Evolutionary conservation across 1,140 invertebrate species (phyloP), one percentile per base, ranked within the genome.

Genomic region (Drosophila carrolli): DNA sequence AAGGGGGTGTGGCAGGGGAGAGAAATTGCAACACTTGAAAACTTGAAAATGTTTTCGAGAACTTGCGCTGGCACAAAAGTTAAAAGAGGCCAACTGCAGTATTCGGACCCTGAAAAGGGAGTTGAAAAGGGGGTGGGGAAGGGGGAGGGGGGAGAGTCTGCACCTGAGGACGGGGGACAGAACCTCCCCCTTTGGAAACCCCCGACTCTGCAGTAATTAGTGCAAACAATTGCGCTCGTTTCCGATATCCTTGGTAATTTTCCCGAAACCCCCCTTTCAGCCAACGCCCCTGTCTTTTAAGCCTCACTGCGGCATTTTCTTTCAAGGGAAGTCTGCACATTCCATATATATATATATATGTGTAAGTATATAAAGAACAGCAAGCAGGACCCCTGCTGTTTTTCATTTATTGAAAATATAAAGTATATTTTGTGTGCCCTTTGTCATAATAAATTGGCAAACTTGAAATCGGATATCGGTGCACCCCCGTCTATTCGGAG

Each of bases 1-100:
- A 62, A 9, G 9, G 27, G 43, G 57, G 13, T 11, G 16, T 23
- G 13, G 58, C 32, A 40, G 14, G 40, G 38, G 43, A 55, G 46
- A 70, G 83, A 88, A 89, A 89, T 83, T 88, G 84, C 84, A 88
- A 78, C 84, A 88, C 84, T 88, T 88, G 83, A 88, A 74, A 78
- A 89, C 59, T 88, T 83, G 84, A 88, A 89, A 89, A 88, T 88
- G 84, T 89, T 88, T 76, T 86, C 62, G 62, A 82, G 66, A 88
- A 86, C 71, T 88, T 88, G 37, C 53, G 60, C 63, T 43, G 44
- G 46, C 61, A 65, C 47, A 75, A 86, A 88, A 83, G 66, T 83
- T 86, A 38, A 57, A 62, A 82, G 82, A 62, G 81, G 67, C 74
- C 65, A 70, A 72, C 65, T 67, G 73, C 81, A 62, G 62, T 71